Percentiles rank a stretch among this genome's conserved stretches.
Conservation (phyloP, 2,113 vertebrate species). For the Anser cygnoides region DNA sequence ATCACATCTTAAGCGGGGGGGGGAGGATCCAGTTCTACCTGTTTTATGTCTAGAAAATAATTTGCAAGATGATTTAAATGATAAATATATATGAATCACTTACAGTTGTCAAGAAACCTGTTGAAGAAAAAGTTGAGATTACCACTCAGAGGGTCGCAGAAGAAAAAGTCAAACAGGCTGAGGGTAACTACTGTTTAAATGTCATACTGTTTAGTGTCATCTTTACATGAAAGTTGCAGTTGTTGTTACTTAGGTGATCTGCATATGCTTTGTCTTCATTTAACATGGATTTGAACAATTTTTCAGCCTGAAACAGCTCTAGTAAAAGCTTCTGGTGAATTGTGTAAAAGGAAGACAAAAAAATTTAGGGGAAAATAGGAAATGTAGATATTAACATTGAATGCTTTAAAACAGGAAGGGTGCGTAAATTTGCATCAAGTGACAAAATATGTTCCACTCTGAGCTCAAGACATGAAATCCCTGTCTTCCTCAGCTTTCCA, state of each 20-base stretch:
- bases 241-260: neutral
- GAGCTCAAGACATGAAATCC: neutral
- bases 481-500: neutral
- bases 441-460: neutral
- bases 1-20: neutral
- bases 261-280: neutral
- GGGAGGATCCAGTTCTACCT: neutral
- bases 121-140: constrained; percentile 80
- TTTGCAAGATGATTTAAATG: constrained; percentile 41
- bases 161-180: constrained; percentile 74
- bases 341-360: neutral
- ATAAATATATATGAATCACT: constrained; percentile 75
- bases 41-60: neutral
- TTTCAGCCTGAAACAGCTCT: neutral
- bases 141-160: constrained; percentile 73
- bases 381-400: neutral
- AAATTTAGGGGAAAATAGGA: neutral
- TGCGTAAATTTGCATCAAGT: neutral
- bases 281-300: neutral
- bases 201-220: neutral
- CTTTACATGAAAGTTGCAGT: neutral
- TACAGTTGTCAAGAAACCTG: constrained; percentile 82
- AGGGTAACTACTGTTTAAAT: constrained; percentile 69
- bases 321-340: neutral
- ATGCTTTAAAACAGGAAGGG: neutral